Base-by-base conservation (phyloP, 2,888 invertebrate species). In the Xylocampa areola region DNA sequence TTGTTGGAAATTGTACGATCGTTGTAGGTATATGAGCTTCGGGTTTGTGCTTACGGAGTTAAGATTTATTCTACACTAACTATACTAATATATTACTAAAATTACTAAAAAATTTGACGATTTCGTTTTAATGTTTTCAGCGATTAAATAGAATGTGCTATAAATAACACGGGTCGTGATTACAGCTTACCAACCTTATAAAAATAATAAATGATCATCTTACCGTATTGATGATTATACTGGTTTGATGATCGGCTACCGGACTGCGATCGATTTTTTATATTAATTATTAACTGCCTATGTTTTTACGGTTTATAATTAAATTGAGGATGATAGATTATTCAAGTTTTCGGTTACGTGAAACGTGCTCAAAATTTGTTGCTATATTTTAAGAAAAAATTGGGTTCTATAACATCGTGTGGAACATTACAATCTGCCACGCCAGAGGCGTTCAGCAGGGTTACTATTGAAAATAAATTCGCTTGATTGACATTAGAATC, bases 81-180 rank as follows among this genome's bases (percentile, higher is more conserved):
- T n/a, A n/a, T n/a, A n/a, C n/a, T n/a, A n/a, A n/a, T n/a, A n/a
- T n/a, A n/a, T n/a, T n/a, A n/a, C n/a, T n/a, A n/a, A n/a, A n/a
- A n/a, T n/a, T n/a, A n/a, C n/a, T n/a, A n/a, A n/a, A n/a, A n/a
- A 4, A 27, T 41, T 19, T 29, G 32, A 11, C 45, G 36, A 66
- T 70, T 66, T 54, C 17, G 52, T 60, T 60, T 66, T 60, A 63
- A 74, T 61, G 60, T 73, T 72, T 62, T 45, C 54, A 62, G 70
- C 72, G 65, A 73, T 72, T 65, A 72, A 51, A 43, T 53, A 16
- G 10, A 23, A 63, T 36, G 39, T 23, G 14, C 53, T 43, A 75
- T 75, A 72, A 75, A 73, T 73, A 49, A 68, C 33, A 52, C 37
- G 11, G 8, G 13, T 32, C 30, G 33, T 57, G 39, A 62, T 65